phyloP scores from a whole-genome alignment of 1,140 invertebrate species.

The Panulirus ornatus region DNA sequence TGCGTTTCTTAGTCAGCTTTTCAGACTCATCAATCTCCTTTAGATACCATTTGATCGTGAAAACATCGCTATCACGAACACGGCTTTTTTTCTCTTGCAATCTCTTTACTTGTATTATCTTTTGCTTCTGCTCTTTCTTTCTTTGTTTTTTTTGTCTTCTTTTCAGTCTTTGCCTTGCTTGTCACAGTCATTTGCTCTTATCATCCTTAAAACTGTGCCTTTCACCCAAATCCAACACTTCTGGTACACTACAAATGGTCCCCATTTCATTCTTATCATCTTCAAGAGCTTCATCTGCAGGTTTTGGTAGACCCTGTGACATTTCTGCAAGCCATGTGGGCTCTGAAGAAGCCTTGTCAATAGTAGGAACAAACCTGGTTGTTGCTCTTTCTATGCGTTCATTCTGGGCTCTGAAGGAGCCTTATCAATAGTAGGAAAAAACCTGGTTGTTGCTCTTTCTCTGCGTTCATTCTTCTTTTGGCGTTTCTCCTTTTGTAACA shows the following conservation, averaged over 20 bases:
- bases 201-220: too few species aligned
- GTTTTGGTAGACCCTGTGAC: constrained; percentile 53
- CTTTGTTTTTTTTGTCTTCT: constrained; percentile 44
- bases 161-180: constrained; percentile 31
- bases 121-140: constrained; percentile 39
- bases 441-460: neutral
- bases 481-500: constrained; percentile 2
- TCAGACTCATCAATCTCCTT: constrained; percentile 7
- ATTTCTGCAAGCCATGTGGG: constrained; percentile 37
- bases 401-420: constrained; percentile 37
- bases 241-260: too few species aligned
- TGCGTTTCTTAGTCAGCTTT: neutral
- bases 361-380: constrained; percentile 22
- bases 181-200: constrained; percentile 27
- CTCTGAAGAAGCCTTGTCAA: constrained; percentile 43
- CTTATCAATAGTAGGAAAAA: constrained; percentile 45
- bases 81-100: constrained; percentile 28
- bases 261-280: constrained; percentile 7
- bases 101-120: constrained; percentile 21
- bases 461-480: neutral
- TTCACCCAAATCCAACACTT: too few species aligned
- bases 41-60: constrained; percentile 18
- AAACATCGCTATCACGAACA: constrained; percentile 24
- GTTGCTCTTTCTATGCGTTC: neutral
- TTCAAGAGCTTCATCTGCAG: constrained; percentile 22